Evolutionary conservation across 1,140 invertebrate genomes (phyloP), one percentile per base, ranked within the genome.

Genomic region (Epicauta chinensis): DNA sequence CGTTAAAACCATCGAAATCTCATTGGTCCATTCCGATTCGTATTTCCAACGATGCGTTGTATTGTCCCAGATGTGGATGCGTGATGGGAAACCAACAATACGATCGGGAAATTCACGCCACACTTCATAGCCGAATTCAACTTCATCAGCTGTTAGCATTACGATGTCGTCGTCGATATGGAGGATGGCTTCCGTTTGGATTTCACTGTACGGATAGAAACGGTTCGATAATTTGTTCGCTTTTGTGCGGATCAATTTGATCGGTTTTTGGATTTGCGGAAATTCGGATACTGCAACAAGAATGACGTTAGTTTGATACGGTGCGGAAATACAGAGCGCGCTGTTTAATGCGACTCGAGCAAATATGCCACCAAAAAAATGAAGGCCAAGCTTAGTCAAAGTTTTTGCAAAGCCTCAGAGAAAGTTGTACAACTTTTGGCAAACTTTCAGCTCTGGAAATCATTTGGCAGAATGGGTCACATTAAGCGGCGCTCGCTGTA

Each of bases 21-120:
- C 83, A 73, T 93, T 95, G 1, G 87, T 93, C 93, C 93, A 96
- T 73, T 96, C 93, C 37, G 90, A 93, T 73, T 94, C 89, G 67
- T 95, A 96, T 53, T 84, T 87, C 90, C 91, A 95, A 45, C 80
- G 79, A 55, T 75, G 71, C 0, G 87, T 92, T 0, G 74, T 72
- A 72, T 93, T 93, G 69, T 93, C 88, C 89, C 89, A 95, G 6
- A 89, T 78, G 71, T 95, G 92, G 43, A 89, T 86, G 17, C 92
- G 75, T 9, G 90, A 92, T 31, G 92, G 92, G 73, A 93, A 96
- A 66, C 67, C 85, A 43, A 96, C 91, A 64, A 96, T 91, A 55
- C 91, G 75, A 70, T 95, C 91, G 2, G 91, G 89, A 77, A 93
- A 94, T 74, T 95, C 91, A 52, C 91, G 77, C 92, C 92, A 96